Evolutionary conservation across 53 echinoderm and acorn worm genomes (phyloP), one percentile per base, ranked within the genome.

Genomic region (Arbacia lixula): DNA sequence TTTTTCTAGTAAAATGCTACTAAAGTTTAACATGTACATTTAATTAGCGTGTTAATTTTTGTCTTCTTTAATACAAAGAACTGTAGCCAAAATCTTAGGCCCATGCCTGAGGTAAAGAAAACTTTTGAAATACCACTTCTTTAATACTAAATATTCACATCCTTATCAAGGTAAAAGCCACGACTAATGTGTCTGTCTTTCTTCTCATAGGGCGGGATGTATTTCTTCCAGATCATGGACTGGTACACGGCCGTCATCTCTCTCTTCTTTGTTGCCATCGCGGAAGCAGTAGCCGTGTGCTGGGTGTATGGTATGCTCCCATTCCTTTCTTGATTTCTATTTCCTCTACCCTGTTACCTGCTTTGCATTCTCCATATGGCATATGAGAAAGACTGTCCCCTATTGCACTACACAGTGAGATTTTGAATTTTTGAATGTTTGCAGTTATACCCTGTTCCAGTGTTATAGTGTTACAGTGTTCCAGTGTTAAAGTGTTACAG

Each of bases 201-300:
- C 14, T 46, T 9, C 12, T 71, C n/a, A 10, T 67, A 96, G 96
- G 96, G 96, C 31, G 97, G 97, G 1, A 98, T 98, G 86, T 98
- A 94, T 73, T 94, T 86, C 43, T 94, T 98, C 65, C 94, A 94
- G 74, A 61, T 98, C 33, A 90, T 98, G 62, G 98, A 98, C 81
- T 98, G 98, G 98, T 98, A 98, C 73, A 94, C 89, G 14, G 92
- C 98, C 11, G 86, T 98, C 19, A 88, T 98, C 17, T 98, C 98
- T 51, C 86, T 98, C 54, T 91, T 94, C 72, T 93, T 98, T 56
- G 83, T 98, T 8, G 98, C 98, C 6, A 91, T 92, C 33, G 90
- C 65, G 57, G 98, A 98, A 52, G 90, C 89, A 42, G 79, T 92
- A 0, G 92, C 98, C 35, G 79, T 98, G 35, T 79, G 90, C 58